Evolutionary conservation across 2,888 invertebrate species (phyloP).

Genomic region (Drosophila stalkeri): DNA sequence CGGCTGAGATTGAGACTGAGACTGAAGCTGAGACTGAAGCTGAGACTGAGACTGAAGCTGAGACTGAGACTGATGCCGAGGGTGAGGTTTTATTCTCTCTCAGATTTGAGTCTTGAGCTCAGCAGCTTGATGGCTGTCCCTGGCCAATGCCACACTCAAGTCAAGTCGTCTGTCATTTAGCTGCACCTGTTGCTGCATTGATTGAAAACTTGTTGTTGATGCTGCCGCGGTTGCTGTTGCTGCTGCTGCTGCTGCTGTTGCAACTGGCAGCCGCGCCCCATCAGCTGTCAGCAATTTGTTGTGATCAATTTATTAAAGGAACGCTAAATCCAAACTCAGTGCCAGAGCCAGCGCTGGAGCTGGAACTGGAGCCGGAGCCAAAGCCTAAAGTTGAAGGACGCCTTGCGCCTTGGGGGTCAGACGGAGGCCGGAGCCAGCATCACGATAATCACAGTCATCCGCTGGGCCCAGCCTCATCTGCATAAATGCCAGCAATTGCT

Average conservation of each 20-base stretch:
- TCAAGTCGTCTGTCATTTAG: slow-evolving; percentile 63
- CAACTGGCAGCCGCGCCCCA: slow-evolving; percentile 64
- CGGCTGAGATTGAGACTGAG: not conserved
- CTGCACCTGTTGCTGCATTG: slow-evolving; percentile 76
- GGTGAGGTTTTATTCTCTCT: slow-evolving; percentile 7
- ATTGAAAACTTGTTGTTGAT: slow-evolving; percentile 75
- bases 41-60: slow-evolving; percentile 2
- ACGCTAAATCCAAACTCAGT: slow-evolving; percentile 40
- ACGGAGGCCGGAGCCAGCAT: slow-evolving; percentile 13
- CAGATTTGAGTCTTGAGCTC: slow-evolving; percentile 6
- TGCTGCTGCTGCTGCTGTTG: slow-evolving; percentile 31
- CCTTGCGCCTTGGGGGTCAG: slow-evolving; percentile 58
- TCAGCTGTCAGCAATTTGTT: slow-evolving; percentile 84
- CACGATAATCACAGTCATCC: slow-evolving; percentile 67
- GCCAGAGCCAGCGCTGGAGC: slow-evolving; percentile 13
- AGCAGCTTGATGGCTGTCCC: slow-evolving; percentile 31
- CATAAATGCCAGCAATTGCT: slow-evolving; percentile 53
- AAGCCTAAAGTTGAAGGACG: slow-evolving; percentile 61
- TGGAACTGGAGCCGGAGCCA: not conserved
- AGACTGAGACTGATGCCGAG: not conserved
- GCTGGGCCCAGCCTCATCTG: slow-evolving; percentile 62
- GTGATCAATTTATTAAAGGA: slow-evolving; percentile 82
- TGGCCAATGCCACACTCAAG: slow-evolving; percentile 43
- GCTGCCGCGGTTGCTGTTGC: slow-evolving; percentile 31
- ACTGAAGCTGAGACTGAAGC: not conserved